Conservation (phyloP, 2,797 vertebrate genomes). For the Heliangelus exortis region DNA sequence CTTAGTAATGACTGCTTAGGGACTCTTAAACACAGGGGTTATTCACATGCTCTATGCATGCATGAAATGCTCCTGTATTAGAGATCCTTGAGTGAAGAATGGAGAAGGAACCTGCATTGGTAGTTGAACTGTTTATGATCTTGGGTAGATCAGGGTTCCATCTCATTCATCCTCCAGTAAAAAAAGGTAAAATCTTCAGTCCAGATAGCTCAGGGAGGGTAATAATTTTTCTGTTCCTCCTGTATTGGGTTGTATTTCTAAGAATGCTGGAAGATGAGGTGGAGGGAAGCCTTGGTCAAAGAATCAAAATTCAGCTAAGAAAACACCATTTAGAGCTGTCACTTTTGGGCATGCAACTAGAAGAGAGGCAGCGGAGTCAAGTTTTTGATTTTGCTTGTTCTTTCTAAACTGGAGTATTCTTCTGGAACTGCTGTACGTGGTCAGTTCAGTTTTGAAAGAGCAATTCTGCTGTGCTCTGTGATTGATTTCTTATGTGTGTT, state of each 20-base stretch:
- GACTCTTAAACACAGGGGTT: background rate
- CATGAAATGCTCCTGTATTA: background rate
- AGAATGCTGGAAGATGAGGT: background rate
- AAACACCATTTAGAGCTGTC: background rate
- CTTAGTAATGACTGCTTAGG: background rate
- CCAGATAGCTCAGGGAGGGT: background rate
- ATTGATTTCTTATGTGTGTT: background rate
- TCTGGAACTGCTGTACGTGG: background rate
- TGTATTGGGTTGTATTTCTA: background rate
- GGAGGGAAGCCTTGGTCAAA: fast-evolving
- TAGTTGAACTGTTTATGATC: background rate
- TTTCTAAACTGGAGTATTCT: background rate
- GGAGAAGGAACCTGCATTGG: background rate
- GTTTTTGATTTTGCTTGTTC: background rate
- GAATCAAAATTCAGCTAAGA: background rate
- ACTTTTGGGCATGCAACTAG: background rate
- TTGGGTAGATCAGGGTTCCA: background rate
- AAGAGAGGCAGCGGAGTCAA: background rate
- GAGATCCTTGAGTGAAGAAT: background rate
- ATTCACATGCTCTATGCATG: background rate
- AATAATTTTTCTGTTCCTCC: background rate
- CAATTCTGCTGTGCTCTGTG: background rate
- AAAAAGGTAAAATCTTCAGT: background rate
- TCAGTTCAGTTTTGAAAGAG: background rate
- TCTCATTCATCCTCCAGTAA: background rate